phyloP scores from a whole-genome alignment of 2,888 invertebrate genomes.

The Hydroisotoma schaefferi region DNA sequence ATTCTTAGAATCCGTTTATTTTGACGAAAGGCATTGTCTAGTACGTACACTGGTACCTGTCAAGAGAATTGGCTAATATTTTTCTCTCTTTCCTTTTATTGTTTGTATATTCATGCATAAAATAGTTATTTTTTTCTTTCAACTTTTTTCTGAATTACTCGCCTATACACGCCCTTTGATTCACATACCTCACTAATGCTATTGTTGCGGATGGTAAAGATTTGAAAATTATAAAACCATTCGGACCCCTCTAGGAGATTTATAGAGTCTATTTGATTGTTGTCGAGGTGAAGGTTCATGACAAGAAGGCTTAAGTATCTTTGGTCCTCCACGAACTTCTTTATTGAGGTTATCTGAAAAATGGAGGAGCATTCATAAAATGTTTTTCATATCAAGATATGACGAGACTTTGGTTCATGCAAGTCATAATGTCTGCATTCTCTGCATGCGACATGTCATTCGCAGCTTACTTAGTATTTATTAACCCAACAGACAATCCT shows the following conservation, averaged over 20 bases:
- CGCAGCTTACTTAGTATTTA: no score
- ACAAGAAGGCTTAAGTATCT: slow-evolving; percentile 61
- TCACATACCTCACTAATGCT: slow-evolving; percentile 63
- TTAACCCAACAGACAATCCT: no score
- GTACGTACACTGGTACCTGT: slow-evolving; percentile 73
- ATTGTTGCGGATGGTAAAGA: slow-evolving; percentile 73
- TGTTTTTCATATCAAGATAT: no score
- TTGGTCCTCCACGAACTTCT: slow-evolving; percentile 63
- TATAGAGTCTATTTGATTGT: slow-evolving; percentile 66
- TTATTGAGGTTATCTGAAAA: slow-evolving; percentile 62
- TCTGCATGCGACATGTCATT: no score
- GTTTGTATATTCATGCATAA: neutral
- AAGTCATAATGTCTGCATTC: no score
- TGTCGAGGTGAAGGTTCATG: slow-evolving; percentile 70
- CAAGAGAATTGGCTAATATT: neutral
- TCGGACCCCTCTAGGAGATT: slow-evolving; percentile 70
- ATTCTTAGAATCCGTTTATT: slow-evolving; percentile 54
- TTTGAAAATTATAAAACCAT: slow-evolving; percentile 73
- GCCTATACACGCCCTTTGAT: neutral
- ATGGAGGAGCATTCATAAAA: no score
- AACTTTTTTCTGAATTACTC: neutral
- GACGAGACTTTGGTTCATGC: no score
- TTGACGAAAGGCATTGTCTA: slow-evolving; percentile 71
- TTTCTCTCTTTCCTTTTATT: neutral
- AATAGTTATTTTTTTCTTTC: neutral